These are phyloP conservation scores for Siniperca undulata DNA, from an alignment of 2,797 vertebrate genomes.

Conservation along the genomic window DNA sequence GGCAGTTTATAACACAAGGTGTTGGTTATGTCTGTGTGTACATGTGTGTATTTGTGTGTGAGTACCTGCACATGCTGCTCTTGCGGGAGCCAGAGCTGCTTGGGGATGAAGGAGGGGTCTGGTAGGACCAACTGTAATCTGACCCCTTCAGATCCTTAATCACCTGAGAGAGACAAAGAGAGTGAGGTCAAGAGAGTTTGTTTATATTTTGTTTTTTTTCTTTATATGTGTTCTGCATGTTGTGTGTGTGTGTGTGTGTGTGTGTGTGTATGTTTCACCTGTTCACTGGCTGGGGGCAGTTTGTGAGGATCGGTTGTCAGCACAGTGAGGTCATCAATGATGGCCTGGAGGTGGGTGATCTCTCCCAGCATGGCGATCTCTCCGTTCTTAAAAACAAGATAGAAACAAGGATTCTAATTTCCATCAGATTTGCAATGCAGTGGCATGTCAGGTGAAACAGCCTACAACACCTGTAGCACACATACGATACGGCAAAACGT, in stretches of 20 bases:
- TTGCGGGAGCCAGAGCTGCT: constrained; percentile 96
- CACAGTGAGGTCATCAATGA: constrained; percentile 96
- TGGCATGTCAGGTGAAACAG: not conserved
- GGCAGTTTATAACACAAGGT: not conserved
- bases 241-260: constrained; percentile 16
- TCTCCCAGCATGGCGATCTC: constrained; percentile 98
- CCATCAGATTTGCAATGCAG: not conserved
- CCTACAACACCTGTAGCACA: not conserved
- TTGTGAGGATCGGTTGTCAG: constrained; percentile 96
- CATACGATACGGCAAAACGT: not conserved
- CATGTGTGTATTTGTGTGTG: constrained; percentile 22
- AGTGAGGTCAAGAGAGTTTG: constrained; percentile 54
- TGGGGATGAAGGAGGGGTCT: constrained; percentile 95
- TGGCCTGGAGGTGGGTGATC: constrained; percentile 98
- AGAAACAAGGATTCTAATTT: not conserved
- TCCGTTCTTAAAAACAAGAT: constrained; percentile 85
- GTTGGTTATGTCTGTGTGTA: not conserved
- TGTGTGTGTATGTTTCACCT: constrained; percentile 83
- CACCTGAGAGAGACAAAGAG: constrained; percentile 84
- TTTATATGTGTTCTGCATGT: not conserved
- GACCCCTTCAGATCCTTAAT: constrained; percentile 98
- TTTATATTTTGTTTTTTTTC: fast-evolving
- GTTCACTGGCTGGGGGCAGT: constrained; percentile 95
- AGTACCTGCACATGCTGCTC: constrained; percentile 98
- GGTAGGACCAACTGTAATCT: constrained; percentile 97